phyloP scores from a whole-genome alignment of 2,113 vertebrate species.

The Bungarus multicinctus region DNA sequence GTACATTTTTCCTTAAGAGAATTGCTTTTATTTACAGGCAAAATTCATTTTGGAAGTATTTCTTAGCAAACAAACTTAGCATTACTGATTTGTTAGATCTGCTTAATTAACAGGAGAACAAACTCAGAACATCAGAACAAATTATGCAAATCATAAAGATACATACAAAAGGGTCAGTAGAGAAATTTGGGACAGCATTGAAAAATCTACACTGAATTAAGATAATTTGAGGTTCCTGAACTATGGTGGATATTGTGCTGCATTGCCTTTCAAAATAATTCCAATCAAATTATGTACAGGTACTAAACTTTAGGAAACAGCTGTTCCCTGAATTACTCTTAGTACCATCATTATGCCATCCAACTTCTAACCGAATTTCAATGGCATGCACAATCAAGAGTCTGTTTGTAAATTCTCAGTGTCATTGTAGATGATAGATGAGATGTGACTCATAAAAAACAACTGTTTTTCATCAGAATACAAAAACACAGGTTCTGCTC shows the following conservation, averaged over 20 bases:
- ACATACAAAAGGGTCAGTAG: conserved; percentile 1
- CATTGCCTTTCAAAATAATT: neutral
- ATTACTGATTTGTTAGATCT: neutral
- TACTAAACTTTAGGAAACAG: conserved; percentile 31
- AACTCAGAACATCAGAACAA: neutral
- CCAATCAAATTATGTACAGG: conserved; percentile 15
- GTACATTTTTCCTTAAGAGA: too few relatives aligned
- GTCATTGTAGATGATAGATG: conserved; percentile 3
- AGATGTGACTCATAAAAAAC: neutral
- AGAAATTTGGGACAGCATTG: neutral
- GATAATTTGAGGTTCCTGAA: neutral
- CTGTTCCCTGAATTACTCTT: conserved; percentile 19
- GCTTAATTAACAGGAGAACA: neutral
- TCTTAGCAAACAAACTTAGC: neutral
- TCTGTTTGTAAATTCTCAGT: conserved; percentile 14
- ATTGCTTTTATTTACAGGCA: too few relatives aligned
- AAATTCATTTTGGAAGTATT: too few relatives aligned
- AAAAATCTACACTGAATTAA: conserved; percentile 34
- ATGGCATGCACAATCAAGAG: neutral
- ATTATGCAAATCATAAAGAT: neutral
- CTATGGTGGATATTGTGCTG: conserved; percentile 29
- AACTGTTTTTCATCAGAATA: neutral
- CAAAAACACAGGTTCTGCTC: neutral
- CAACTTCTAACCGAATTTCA: conserved; percentile 19
- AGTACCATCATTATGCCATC: neutral